Evolutionary conservation across 64 coral and sea anemone genomes (phyloP).

Genomic region (Stichodactyla helianthus): DNA sequence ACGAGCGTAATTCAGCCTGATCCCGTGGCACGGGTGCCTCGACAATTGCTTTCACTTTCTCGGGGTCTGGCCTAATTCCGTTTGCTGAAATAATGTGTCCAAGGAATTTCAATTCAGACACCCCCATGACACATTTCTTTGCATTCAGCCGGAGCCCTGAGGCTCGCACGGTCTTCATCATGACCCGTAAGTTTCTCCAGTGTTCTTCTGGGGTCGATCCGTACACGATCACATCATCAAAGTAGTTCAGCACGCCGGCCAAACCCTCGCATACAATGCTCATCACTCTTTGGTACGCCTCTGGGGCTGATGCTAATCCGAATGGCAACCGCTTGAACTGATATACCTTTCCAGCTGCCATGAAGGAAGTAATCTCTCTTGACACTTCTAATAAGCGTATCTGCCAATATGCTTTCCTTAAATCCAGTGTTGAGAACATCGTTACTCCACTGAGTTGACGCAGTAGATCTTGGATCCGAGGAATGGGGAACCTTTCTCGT

Average conservation of each 20-base stretch:
- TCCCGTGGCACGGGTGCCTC: slow-evolving; percentile 2
- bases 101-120: slow-evolving; percentile 35
- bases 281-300: slow-evolving; percentile 33
- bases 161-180: slow-evolving; percentile 17
- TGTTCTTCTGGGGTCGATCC: slow-evolving; percentile 34
- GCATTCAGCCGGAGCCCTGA: slow-evolving; percentile 41
- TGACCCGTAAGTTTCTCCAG: slow-evolving; percentile 15
- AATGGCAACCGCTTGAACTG: slow-evolving; percentile 35
- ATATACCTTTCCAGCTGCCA: slow-evolving; percentile 39
- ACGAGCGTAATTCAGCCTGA: slow-evolving; percentile 13
- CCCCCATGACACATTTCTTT: slow-evolving; percentile 47
- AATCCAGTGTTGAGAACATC: slow-evolving; percentile 16
- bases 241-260: slow-evolving; percentile 30
- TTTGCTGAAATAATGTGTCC: slow-evolving; percentile 33
- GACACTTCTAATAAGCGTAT: slow-evolving; percentile 24
- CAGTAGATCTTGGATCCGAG: slow-evolving; percentile 31
- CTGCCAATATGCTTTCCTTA: slow-evolving; percentile 24
- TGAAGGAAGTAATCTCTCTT: slow-evolving; percentile 40
- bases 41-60: too few species aligned
- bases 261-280: slow-evolving; percentile 23
- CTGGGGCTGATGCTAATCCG: slow-evolving; percentile 28
- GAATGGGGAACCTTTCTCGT: slow-evolving; percentile 42
- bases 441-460: slow-evolving; percentile 23
- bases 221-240: slow-evolving; percentile 31
- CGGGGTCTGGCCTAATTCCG: slow-evolving; percentile 6